Conservation (phyloP, 2,113 vertebrate genomes). For the Oncorhynchus nerka region DNA sequence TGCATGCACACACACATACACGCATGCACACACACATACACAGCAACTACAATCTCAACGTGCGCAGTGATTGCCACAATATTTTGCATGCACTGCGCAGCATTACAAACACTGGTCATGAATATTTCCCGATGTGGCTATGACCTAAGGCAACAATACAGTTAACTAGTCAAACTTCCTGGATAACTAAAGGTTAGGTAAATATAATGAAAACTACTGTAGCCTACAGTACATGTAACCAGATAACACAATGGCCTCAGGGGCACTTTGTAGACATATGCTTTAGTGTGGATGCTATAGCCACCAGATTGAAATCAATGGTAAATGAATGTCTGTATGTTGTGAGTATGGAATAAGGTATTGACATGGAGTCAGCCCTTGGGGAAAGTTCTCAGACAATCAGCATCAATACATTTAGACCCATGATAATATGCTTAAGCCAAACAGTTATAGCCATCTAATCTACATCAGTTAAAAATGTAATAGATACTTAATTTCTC, state of each 20-base stretch:
- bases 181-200: constrained; percentile 65
- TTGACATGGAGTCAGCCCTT: too few species aligned
- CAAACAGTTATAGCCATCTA: constrained; percentile 26
- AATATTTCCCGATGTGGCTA: background rate
- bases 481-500: constrained; percentile 28
- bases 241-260: constrained; percentile 18
- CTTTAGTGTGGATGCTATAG: background rate
- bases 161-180: constrained; percentile 42
- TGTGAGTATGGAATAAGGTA: too few species aligned
- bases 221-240: background rate
- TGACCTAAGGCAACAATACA: constrained; percentile 52
- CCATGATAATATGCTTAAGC: too few species aligned
- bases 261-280: constrained; percentile 11
- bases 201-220: constrained; percentile 37
- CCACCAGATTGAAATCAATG: constrained; percentile 15
- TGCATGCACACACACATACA: too few species aligned
- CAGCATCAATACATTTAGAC: too few species aligned
- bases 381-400: too few species aligned
- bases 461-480: constrained; percentile 27
- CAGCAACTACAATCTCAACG: too few species aligned
- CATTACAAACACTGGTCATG: background rate
- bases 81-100: background rate
- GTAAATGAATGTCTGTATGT: too few species aligned
- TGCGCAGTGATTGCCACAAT: too few species aligned
- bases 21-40: too few species aligned